A percentile compares a stretch with the other conserved stretches of the same genome.
These are phyloP conservation scores for Amazona vittata DNA, from an alignment of 2,113 vertebrate genomes.

Conservation along the genomic window DNA sequence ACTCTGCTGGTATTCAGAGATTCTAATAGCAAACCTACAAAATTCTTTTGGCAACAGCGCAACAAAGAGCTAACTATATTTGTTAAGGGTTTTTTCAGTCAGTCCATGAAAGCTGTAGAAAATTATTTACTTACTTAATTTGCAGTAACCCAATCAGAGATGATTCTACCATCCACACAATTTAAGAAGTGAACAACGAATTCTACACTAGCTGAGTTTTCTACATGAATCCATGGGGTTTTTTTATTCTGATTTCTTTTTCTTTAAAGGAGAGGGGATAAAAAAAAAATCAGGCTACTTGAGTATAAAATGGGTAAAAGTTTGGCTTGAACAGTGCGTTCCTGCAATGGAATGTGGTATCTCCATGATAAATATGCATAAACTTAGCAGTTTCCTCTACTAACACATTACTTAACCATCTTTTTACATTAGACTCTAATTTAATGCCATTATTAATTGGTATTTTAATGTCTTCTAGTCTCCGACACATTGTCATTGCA, in stretches of 20 bases:
- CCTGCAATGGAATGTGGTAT: conserved; percentile 32
- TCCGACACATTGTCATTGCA: conserved; percentile 34
- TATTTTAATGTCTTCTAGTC: conserved; percentile 47
- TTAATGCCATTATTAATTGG: conserved; percentile 50
- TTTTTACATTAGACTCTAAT: conserved; percentile 9
- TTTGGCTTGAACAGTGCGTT: conserved; percentile 16
- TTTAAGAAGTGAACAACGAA: neutral
- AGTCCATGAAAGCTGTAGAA: neutral
- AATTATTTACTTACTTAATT: neutral
- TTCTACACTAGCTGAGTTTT: neutral
- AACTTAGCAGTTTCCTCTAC: neutral
- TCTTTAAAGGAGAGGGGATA: neutral
- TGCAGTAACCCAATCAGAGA: neutral
- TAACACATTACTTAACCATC: conserved; percentile 14
- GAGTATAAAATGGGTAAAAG: neutral
- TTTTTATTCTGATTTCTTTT: neutral
- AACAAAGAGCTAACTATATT: neutral
- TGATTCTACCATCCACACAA: neutral
- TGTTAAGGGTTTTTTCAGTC: neutral
- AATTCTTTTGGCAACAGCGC: neutral
- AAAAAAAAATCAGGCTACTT: neutral
- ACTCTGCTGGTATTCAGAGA: neutral
- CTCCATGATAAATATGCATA: conserved; percentile 37
- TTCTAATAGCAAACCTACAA: neutral
- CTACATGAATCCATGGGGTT: neutral